These are phyloP conservation scores for Ptilorrhoa leucosticta DNA, from an alignment of 2,113 vertebrate species.

Conservation along the genomic window DNA sequence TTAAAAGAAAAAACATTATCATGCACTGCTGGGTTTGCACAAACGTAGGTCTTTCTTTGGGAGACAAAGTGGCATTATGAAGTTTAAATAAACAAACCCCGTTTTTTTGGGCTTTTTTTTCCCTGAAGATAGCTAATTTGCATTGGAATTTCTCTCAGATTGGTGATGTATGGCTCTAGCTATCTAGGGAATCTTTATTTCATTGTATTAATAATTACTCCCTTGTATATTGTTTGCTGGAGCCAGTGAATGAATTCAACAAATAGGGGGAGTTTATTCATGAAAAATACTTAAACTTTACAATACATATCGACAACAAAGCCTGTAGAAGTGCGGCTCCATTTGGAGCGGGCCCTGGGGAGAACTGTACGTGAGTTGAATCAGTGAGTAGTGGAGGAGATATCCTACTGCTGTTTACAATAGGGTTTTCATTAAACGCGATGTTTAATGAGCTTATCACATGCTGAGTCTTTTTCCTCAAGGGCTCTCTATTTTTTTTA, in stretches of 20 bases:
- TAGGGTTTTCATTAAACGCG: conserved; percentile 5
- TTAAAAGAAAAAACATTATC: neutral
- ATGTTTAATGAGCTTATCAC: conserved; percentile 48
- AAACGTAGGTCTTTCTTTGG: neutral
- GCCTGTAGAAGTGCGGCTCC: neutral
- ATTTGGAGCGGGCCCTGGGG: neutral
- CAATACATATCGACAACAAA: neutral
- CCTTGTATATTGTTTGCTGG: neutral
- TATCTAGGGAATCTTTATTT: neutral
- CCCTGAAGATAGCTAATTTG: neutral
- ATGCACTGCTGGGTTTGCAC: neutral
- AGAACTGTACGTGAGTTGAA: conserved; percentile 15
- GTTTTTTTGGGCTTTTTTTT: neutral
- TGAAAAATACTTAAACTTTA: neutral
- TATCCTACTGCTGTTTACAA: neutral
- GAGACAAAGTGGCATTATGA: neutral
- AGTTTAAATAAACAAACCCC: neutral
- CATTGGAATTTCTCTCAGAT: neutral
- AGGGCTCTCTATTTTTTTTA: conserved; percentile 32
- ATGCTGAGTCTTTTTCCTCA: conserved; percentile 29
- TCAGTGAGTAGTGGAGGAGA: neutral
- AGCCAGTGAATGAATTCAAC: neutral
- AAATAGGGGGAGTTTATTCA: neutral
- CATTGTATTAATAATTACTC: neutral
- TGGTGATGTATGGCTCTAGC: neutral